phyloP scores from a whole-genome alignment of 1,140 invertebrate species.

The Ptiloglossa arizonensis region DNA sequence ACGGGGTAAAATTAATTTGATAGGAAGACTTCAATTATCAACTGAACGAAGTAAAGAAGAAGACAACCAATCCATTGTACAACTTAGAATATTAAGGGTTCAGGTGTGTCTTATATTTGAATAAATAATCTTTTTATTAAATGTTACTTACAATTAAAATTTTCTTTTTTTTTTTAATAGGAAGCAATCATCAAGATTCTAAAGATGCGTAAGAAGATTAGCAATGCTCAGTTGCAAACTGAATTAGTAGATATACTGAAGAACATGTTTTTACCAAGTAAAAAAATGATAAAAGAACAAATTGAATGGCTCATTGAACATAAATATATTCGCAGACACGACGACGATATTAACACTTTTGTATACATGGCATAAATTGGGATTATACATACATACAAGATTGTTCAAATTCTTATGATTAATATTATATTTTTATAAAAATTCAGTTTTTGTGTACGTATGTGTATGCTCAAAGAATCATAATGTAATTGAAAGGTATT shows the following conservation, averaged over 20 bases:
- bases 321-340: conserved; percentile 97
- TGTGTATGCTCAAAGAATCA: conserved; percentile 49
- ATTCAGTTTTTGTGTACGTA: conserved; percentile 57
- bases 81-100: conserved; percentile 94
- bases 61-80: conserved; percentile 98
- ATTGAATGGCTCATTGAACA: conserved; percentile 99
- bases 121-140: conserved; percentile 6
- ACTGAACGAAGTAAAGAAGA: conserved; percentile 97
- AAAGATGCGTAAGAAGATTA: conserved; percentile 98
- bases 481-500: conserved; percentile 29
- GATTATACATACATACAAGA: conserved; percentile 54
- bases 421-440: conserved; percentile 75
- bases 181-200: conserved; percentile 99
- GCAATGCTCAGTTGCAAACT: conserved; percentile 96
- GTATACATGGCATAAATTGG: conserved; percentile 95
- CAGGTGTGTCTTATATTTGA: conserved; percentile 81
- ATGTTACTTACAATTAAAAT: conserved; percentile 27
- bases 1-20: conserved; percentile 95
- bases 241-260: conserved; percentile 99
- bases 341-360: conserved; percentile 98
- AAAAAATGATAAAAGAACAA: conserved; percentile 99
- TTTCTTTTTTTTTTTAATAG: conserved; percentile 78
- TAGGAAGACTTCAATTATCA: conserved; percentile 95
- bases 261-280: conserved; percentile 99
- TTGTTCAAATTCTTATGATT: conserved; percentile 56